Percentiles rank a stretch among this genome's conserved stretches.
Evolutionary conservation across 2,113 vertebrate species (phyloP).

Genomic region (Eptesicus fuscus): DNA sequence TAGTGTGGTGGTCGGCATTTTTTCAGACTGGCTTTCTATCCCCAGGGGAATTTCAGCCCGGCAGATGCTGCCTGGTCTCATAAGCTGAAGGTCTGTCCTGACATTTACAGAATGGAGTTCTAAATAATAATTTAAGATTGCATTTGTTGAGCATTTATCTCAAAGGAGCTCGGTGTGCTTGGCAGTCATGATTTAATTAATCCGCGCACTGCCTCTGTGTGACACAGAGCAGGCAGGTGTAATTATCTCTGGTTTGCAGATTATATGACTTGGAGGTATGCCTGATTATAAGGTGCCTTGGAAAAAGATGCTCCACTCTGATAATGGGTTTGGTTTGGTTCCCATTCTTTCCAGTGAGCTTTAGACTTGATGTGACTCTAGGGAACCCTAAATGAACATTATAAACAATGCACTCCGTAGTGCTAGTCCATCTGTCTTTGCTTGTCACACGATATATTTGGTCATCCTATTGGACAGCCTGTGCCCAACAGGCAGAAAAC

Average conservation of each 20-base stretch:
- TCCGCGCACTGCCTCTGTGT: constrained; percentile 45
- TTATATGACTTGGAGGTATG: constrained; percentile 51
- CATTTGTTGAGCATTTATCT: constrained; percentile 56
- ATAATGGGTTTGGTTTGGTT: constrained; percentile 36
- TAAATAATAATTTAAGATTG: constrained; percentile 68
- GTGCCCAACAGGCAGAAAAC: not conserved
- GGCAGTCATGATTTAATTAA: constrained; percentile 75
- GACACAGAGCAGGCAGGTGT: constrained; percentile 55
- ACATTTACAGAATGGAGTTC: constrained; percentile 68
- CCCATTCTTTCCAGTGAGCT: not conserved
- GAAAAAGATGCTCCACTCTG: constrained; percentile 29
- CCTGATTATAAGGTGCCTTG: constrained; percentile 48
- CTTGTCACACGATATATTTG: not conserved
- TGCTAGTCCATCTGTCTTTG: not conserved
- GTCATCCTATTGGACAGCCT: not conserved
- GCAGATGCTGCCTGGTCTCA: constrained; percentile 44
- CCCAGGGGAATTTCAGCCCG: not conserved
- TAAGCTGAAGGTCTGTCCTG: constrained; percentile 53
- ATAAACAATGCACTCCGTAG: not conserved
- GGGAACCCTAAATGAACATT: not conserved
- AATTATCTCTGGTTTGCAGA: constrained; percentile 64
- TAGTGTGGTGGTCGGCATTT: constrained; percentile 30
- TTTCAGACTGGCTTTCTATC: constrained; percentile 16
- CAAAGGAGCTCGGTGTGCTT: constrained; percentile 59
- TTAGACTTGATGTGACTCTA: not conserved